A percentile compares a stretch with the other conserved stretches of the same genome.
Evolutionary conservation across 2,113 vertebrate genomes (phyloP).

Genomic region (Tetrao urogallus): DNA sequence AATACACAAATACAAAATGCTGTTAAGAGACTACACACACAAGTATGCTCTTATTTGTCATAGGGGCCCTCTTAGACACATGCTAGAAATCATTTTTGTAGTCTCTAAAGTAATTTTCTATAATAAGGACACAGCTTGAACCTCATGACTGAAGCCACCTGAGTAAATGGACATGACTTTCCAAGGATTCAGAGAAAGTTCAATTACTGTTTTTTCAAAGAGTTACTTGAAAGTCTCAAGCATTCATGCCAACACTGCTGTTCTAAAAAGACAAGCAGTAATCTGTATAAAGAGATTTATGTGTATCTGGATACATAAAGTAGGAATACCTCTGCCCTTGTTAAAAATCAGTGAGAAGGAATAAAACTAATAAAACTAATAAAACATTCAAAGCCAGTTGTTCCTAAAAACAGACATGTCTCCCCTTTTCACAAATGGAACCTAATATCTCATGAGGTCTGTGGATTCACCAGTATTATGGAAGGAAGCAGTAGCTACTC

Average conservation of each 20-base stretch:
- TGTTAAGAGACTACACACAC: neutral
- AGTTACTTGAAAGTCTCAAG: neutral
- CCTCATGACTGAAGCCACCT: neutral
- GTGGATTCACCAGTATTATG: accelerated
- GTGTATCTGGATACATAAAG: neutral
- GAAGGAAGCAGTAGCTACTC: neutral
- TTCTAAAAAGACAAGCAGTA: neutral
- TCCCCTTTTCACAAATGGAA: neutral
- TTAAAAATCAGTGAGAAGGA: neutral
- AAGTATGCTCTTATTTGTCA: neutral
- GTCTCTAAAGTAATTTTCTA: neutral
- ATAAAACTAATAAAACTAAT: neutral
- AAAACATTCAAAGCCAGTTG: neutral
- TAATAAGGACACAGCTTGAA: neutral
- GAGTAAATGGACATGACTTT: neutral
- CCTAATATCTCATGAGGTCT: neutral
- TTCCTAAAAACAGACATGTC: accelerated
- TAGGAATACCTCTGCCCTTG: neutral
- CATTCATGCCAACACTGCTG: neutral
- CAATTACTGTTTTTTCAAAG: neutral
- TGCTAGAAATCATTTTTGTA: neutral
- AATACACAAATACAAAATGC: neutral
- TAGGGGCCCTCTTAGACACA: neutral
- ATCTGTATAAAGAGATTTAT: neutral
- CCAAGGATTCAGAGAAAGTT: neutral